Conservation (phyloP, 2,797 vertebrate species). For the Parauchenoglanis punctatus region DNA sequence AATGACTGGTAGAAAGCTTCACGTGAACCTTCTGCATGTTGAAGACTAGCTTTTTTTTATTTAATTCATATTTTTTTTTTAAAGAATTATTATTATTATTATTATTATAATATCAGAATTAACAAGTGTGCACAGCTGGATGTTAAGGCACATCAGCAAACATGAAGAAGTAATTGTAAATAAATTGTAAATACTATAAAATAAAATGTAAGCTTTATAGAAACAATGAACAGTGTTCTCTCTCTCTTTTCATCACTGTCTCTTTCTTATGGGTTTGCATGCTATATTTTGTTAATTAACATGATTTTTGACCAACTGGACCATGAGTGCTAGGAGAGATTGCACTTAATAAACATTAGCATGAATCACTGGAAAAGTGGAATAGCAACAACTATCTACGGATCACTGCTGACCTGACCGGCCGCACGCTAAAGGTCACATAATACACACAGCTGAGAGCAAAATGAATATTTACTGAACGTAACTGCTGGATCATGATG, state of each 20-base stretch:
- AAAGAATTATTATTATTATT: neutral
- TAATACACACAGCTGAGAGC: neutral
- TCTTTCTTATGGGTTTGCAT: neutral
- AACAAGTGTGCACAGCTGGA: conserved; percentile 31
- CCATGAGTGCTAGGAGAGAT: neutral
- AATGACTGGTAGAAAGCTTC: neutral
- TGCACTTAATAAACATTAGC: neutral
- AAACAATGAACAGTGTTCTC: neutral
- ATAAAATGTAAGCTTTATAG: neutral
- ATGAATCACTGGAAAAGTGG: neutral
- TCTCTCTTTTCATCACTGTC: neutral
- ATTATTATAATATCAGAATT: neutral
- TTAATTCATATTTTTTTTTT: neutral
- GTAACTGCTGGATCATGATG: neutral
- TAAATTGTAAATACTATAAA: neutral
- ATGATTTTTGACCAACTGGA: neutral
- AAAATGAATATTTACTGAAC: neutral
- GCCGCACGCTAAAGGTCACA: conserved; percentile 64
- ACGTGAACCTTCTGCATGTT: neutral
- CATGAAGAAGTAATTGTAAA: neutral
- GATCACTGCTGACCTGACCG: conserved; percentile 56
- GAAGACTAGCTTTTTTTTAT: neutral
- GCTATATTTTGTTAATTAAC: neutral
- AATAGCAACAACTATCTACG: conserved; percentile 50
- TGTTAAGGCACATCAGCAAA: neutral